phyloP scores from a whole-genome alignment of 64 coral and sea anemone species.

The Montipora capricornis region DNA sequence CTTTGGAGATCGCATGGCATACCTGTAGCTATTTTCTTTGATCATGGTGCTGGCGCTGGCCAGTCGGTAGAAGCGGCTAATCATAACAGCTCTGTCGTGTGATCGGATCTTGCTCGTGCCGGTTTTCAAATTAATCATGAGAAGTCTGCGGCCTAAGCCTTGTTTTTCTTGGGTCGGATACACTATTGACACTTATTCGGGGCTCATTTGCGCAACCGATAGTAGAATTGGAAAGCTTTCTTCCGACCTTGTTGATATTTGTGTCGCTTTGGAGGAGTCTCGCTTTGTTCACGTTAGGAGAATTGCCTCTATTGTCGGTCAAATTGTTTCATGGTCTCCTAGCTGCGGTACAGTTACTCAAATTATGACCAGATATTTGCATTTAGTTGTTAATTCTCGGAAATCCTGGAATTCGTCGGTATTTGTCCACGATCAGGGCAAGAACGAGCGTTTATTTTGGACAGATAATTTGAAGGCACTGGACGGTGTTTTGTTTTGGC shows the following conservation, averaged over 20 bases:
- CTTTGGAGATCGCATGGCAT: slow-evolving; percentile 14
- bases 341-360: slow-evolving; percentile 18
- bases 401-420: not conserved
- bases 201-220: not conserved
- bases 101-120: not conserved
- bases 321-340: not conserved
- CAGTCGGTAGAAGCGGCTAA: not conserved
- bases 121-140: slow-evolving; percentile 46
- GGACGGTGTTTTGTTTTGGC: not conserved
- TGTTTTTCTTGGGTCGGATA: slow-evolving; percentile 9
- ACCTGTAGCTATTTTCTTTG: slow-evolving; percentile 16
- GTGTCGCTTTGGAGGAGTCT: not conserved
- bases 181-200: slow-evolving; percentile 2
- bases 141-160: not conserved
- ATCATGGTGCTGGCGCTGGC: not conserved
- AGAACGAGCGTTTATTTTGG: not conserved
- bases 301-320: slow-evolving; percentile 3
- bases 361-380: slow-evolving; percentile 50
- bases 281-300: not conserved
- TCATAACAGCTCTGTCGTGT: not conserved
- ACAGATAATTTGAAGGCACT: not conserved
- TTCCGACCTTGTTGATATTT: not conserved
- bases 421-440: not conserved
- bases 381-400: slow-evolving; percentile 8
- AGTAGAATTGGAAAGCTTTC: slow-evolving; percentile 22